Evolutionary conservation across 2,113 vertebrate species (phyloP).

Genomic region (Podarcis cretensis): DNA sequence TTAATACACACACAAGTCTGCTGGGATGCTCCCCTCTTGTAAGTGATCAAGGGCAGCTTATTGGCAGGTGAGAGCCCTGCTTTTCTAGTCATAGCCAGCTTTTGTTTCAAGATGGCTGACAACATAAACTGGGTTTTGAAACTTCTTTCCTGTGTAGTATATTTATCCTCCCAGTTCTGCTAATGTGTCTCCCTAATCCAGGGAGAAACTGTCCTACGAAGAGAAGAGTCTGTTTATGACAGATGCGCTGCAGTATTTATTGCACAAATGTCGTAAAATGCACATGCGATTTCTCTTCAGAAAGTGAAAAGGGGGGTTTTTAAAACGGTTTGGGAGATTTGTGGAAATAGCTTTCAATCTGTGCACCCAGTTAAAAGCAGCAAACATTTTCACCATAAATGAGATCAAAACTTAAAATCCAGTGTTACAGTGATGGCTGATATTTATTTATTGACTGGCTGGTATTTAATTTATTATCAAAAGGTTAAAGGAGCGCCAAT

Average conservation of each 20-base stretch:
- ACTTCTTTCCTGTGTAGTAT: conserved; percentile 74
- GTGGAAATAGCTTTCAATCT: neutral
- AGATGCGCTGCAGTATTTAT: conserved; percentile 25
- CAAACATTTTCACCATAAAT: neutral
- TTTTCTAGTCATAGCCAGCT: conserved; percentile 79
- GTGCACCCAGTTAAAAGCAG: conserved; percentile 24
- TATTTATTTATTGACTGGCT: neutral
- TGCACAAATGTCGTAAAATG: neutral
- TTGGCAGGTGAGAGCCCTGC: conserved; percentile 84
- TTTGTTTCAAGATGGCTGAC: conserved; percentile 83
- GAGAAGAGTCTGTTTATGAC: conserved; percentile 49
- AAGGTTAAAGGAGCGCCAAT: neutral
- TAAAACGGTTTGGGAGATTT: conserved; percentile 20
- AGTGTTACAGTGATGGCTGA: neutral
- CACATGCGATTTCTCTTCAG: conserved; percentile 27
- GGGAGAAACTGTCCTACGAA: conserved; percentile 8
- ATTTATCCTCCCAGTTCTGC: conserved; percentile 61
- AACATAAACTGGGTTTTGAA: conserved; percentile 73
- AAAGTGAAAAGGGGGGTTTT: neutral
- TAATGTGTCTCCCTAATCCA: conserved; percentile 40
- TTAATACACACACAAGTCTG: conserved; percentile 83
- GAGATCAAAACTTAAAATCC: neutral
- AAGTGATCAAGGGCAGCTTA: conserved; percentile 91
- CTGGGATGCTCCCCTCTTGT: conserved; percentile 83
- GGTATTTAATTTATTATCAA: neutral